Conservation (phyloP, 64 coral and sea anemone species). For the Exaiptasia diaphana region DNA sequence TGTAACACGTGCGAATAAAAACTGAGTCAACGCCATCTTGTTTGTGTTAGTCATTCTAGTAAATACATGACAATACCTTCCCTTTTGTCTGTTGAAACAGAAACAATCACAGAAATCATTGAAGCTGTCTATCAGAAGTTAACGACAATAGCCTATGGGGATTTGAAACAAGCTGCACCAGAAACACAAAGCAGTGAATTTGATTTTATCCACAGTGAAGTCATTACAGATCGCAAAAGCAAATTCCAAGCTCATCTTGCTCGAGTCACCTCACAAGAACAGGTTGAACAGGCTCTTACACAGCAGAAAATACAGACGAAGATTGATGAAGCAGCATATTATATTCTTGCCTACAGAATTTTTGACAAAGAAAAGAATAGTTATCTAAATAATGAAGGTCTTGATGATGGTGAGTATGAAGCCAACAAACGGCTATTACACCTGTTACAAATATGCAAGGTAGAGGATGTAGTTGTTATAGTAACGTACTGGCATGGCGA, state of each 20-base stretch:
- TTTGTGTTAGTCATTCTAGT: too few species aligned
- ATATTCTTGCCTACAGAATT: neutral
- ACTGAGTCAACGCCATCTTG: too few species aligned
- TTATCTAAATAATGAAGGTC: neutral
- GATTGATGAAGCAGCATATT: neutral
- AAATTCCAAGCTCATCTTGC: neutral
- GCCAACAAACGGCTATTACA: neutral
- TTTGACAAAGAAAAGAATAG: neutral
- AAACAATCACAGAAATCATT: too few species aligned
- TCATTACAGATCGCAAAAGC: neutral
- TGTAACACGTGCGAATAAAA: too few species aligned
- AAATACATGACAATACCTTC: too few species aligned
- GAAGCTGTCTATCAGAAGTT: too few species aligned
- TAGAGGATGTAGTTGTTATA: neutral
- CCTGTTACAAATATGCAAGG: neutral
- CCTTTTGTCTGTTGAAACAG: too few species aligned
- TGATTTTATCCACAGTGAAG: neutral
- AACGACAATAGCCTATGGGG: too few species aligned
- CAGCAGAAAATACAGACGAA: neutral
- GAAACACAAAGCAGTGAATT: too few species aligned
- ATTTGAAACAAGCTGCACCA: too few species aligned
- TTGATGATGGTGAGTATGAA: neutral
- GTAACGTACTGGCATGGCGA: neutral
- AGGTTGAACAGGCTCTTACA: neutral
- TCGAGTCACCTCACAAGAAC: neutral